A percentile compares a stretch with the other conserved stretches of the same genome.
phyloP scores from a whole-genome alignment of 2,888 invertebrate species.

The Tipula helvola region DNA sequence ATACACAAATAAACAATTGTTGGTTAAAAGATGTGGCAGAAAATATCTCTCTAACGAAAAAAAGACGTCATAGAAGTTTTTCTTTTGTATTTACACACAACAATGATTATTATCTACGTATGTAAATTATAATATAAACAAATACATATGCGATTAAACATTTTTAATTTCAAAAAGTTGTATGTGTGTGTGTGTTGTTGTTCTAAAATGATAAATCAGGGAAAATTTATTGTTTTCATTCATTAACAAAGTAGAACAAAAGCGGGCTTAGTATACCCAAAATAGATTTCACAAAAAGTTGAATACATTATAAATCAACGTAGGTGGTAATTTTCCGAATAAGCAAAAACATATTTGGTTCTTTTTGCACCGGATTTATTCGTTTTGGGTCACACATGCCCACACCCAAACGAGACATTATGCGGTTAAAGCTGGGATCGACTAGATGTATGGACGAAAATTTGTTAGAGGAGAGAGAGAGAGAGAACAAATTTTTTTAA shows the following conservation, averaged over 20 bases:
- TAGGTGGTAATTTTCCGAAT: background rate
- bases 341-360: background rate
- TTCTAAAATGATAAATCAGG: background rate
- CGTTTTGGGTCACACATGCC: background rate
- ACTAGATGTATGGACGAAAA: too few species aligned
- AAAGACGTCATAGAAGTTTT: background rate
- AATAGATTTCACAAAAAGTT: background rate
- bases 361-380: background rate
- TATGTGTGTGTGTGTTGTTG: background rate
- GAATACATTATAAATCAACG: background rate
- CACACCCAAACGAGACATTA: background rate
- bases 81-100: background rate
- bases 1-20: background rate
- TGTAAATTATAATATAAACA: background rate
- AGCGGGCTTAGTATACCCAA: background rate
- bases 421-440: background rate
- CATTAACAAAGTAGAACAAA: background rate
- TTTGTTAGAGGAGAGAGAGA: too few species aligned
- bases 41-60: background rate
- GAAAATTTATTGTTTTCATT: background rate
- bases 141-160: background rate
- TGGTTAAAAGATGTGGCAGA: background rate
- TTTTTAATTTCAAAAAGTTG: background rate
- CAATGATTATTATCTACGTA: background rate
- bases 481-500: too few species aligned